These are phyloP conservation scores for Phytoseiulus persimilis DNA, from an alignment of 2,888 invertebrate species.

Conservation along the genomic window DNA sequence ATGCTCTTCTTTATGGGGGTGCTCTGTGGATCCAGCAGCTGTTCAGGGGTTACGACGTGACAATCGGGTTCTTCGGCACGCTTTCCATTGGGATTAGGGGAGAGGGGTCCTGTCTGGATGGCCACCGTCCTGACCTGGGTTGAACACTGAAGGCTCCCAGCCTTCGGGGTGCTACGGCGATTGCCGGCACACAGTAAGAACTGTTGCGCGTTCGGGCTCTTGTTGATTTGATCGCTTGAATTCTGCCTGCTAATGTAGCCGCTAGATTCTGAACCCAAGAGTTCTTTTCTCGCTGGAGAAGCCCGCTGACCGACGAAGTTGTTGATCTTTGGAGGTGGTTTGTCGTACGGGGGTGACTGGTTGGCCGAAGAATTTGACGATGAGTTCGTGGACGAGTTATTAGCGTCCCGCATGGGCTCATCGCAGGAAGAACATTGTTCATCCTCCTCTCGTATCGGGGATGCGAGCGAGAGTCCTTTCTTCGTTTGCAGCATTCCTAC, in stretches of 20 bases:
- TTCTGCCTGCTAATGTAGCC: constrained; percentile 40
- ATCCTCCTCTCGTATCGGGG: constrained; percentile 33
- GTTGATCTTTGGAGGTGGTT: constrained; percentile 35
- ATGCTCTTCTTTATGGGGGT: constrained; percentile 56
- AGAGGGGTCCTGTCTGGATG: constrained; percentile 38
- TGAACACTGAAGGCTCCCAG: constrained; percentile 37
- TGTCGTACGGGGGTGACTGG: constrained; percentile 18
- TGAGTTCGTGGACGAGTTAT: constrained; percentile 33
- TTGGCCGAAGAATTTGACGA: constrained; percentile 6
- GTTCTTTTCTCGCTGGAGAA: constrained; percentile 41
- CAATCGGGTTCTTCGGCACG: constrained; percentile 25
- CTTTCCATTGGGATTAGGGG: constrained; percentile 11
- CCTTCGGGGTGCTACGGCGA: constrained; percentile 27
- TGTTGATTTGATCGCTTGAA: constrained; percentile 40
- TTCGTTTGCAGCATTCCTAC: constrained; percentile 41
- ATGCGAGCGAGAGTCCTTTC: constrained; percentile 17
- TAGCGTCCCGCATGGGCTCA: constrained; percentile 28
- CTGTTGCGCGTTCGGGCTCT: constrained; percentile 32
- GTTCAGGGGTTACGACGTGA: constrained; percentile 34
- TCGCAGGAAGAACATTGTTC: constrained; percentile 35
- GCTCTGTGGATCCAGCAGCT: constrained; percentile 25
- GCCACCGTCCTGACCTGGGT: constrained; percentile 39
- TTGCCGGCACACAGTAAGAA: constrained; percentile 35
- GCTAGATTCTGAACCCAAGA: constrained; percentile 33
- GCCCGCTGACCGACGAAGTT: constrained; percentile 16